phyloP scores from a whole-genome alignment of 2,888 invertebrate genomes.

The Actias luna region DNA sequence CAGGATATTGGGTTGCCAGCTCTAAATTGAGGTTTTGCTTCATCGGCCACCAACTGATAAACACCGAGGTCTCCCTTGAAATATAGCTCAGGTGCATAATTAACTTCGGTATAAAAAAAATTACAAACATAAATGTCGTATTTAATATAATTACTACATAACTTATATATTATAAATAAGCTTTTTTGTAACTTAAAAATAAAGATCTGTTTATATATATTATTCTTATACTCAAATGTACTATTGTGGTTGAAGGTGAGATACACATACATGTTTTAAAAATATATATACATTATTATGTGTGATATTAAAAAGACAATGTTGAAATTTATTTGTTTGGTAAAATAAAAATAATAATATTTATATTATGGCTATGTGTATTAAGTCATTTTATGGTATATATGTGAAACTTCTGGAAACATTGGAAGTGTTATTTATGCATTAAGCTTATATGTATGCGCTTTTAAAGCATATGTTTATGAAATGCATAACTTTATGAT shows the following conservation, averaged over 20 bases:
- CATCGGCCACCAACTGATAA: too few relatives aligned
- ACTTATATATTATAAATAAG: background rate
- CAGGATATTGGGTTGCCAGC: too few relatives aligned
- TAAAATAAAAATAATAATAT: background rate
- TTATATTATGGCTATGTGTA: background rate
- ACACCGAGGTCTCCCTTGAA: too few relatives aligned
- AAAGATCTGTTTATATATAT: background rate
- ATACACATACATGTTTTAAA: background rate
- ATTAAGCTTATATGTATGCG: too few relatives aligned
- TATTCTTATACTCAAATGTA: background rate
- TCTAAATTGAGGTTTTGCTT: too few relatives aligned
- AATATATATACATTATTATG: background rate
- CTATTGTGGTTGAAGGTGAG: background rate
- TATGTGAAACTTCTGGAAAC: background rate
- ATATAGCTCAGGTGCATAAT: too few relatives aligned
- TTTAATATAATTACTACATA: background rate
- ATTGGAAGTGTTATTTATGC: background rate
- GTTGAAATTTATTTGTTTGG: background rate
- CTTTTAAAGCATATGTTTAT: background rate
- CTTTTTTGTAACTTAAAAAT: background rate
- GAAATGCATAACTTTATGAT: background rate
- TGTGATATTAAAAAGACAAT: slow-evolving; percentile 13
- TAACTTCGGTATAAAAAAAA: background rate
- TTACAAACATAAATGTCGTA: background rate
- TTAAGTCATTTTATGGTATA: background rate